Base-by-base conservation (phyloP, 2,797 vertebrate species). In the Acrossocheilus wenchowensis region DNA sequence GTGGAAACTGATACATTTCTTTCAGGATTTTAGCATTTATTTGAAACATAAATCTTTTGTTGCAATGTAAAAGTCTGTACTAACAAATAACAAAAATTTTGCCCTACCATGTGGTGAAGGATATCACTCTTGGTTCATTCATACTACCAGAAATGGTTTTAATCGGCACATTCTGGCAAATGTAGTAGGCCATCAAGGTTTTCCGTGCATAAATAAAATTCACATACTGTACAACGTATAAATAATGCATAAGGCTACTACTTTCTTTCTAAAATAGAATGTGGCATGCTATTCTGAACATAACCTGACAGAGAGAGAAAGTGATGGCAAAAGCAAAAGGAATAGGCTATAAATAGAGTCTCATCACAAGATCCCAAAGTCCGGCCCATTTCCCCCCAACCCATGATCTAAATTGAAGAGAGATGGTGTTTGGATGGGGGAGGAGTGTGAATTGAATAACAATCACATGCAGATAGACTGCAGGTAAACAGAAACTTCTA, bases 391-490 rank as follows among this genome's bases (percentile, higher is more conserved):
- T 82, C 39, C 69, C 41, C 82, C 41, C 78, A 84, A 81, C 19
- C 62, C 64, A 82, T 66, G 2, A 81, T 79, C 75, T 78, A 66
- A 81, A 89, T 66, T 84, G 78, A 77, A 78, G 30, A 62, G 75
- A 72, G 69, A 88, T 66, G 48, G 45, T 7, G 68, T 30, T 30
- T 30, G 30, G 30, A 30, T 30, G 30, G 30, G 30, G 30, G 30
- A 1, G 30, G 17, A 81, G 23, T 79, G 79, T 90, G 83, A 73
- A 62, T 15, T 71, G 89, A 88, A 88, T 89, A 82, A 85, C 84
- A 90, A 90, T 85, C 72, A 80, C 86, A 85, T 89, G 89, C 86
- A 87, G 83, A 89, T 84, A 66, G 81, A 81, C 39, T 30, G 15
- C 57, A 71, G 50, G 75, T 85, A 85, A 88, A 77, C 74, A 41